Conservation (phyloP, 2,113 vertebrate species). For the Isichthys henryi region DNA sequence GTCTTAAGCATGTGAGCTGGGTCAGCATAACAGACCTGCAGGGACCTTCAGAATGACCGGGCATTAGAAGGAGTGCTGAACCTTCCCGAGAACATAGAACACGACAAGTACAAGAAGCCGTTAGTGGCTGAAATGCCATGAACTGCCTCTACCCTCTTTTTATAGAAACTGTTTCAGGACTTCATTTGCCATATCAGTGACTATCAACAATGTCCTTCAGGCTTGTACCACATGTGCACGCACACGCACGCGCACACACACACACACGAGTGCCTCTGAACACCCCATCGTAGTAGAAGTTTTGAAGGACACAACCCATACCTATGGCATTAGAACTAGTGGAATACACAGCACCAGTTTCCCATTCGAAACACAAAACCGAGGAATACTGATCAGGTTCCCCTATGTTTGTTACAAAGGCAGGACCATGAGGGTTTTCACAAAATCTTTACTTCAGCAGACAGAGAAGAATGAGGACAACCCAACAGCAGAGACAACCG, state of each 20-base stretch:
- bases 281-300: background rate
- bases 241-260: background rate
- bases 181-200: background rate
- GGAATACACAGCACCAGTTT: background rate
- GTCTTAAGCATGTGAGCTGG: background rate
- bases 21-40: background rate
- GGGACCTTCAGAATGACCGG: background rate
- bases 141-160: background rate
- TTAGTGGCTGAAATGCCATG: background rate
- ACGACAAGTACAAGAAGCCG: background rate
- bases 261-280: background rate
- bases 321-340: background rate
- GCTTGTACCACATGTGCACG: background rate
- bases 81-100: background rate
- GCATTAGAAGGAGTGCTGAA: background rate
- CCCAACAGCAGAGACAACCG: background rate
- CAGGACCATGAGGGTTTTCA: background rate
- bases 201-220: background rate
- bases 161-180: background rate
- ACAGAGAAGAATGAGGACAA: background rate
- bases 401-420: background rate
- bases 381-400: background rate
- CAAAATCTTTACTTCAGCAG: constrained; percentile 16
- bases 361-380: background rate
- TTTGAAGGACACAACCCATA: background rate